Conservation (phyloP, 2,888 invertebrate species). For the Macaria liturata region DNA sequence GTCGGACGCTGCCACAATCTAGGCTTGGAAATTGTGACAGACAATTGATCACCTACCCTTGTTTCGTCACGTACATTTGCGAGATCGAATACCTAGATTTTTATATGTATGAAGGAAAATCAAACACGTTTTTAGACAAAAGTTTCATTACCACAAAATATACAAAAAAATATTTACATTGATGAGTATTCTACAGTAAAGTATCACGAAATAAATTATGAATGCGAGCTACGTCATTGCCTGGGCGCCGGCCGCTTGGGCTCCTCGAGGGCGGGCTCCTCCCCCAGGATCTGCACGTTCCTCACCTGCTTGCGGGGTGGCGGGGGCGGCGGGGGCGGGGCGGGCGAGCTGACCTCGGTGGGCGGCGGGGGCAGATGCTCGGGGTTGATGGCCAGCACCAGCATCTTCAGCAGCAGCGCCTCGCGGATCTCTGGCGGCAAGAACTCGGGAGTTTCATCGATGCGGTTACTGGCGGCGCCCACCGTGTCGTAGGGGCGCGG, state of each 20-base stretch:
- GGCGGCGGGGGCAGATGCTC: constrained; percentile 76
- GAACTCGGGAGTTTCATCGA: constrained; percentile 82
- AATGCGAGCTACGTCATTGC: constrained; percentile 49
- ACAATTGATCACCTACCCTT: constrained; percentile 6
- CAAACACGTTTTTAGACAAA: constrained; percentile 32
- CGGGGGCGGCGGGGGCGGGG: constrained; percentile 77
- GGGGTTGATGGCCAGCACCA: constrained; percentile 88
- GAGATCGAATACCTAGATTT: too few species aligned
- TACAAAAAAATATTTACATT: constrained; percentile 63
- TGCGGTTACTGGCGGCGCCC: constrained; percentile 66
- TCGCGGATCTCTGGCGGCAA: constrained; percentile 88
- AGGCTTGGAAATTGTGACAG: constrained; percentile 5
- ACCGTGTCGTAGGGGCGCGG: constrained; percentile 69
- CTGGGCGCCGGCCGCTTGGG: constrained; percentile 55
- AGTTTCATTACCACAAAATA: constrained; percentile 51
- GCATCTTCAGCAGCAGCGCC: constrained; percentile 87
- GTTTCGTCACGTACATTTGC: background rate
- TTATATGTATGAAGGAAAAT: constrained; percentile 5
- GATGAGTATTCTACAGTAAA: constrained; percentile 58
- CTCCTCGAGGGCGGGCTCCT: constrained; percentile 77
- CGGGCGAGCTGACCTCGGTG: constrained; percentile 44
- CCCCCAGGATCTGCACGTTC: constrained; percentile 88
- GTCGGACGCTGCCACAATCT: constrained; percentile 11
- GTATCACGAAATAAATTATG: constrained; percentile 46
- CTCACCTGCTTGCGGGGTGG: constrained; percentile 84